Base-by-base conservation (phyloP, 1,140 invertebrate genomes). In the Saccostrea echinata region DNA sequence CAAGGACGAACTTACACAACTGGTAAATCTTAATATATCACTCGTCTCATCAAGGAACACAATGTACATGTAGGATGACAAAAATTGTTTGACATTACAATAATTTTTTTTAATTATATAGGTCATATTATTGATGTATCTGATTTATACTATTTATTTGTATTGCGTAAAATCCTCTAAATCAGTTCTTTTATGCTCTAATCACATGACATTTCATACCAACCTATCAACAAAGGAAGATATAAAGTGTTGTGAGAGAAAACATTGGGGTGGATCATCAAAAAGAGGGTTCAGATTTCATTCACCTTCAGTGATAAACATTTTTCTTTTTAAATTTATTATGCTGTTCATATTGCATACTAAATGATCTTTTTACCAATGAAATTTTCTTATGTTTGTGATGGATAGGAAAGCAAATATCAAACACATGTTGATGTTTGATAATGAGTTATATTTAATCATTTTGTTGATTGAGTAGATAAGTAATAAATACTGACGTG, bases 181-280 rank as follows among this genome's bases (percentile, higher is more conserved):
- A 43, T 43, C 4, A 6, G 4, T 43, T 43, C 43, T 57, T 57
- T 57, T 6, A 57, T 57, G 13, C 4, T 57, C 3, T 57, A 84
- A 35, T 33, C 21, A 87, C 93, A 95, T 95, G 95, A 96, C 94
- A 95, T 97, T 97, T 95, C 98, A 97, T 95, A 97, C 97, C 92
- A 97, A 97, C 93, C 95, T n/a, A 95, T 95, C 91, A 98, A 98
- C 93, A 98, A 98, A 94, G 97, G 97, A 81, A 96, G 98, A 94
- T 99, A 99, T 95, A 99, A 99, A 96, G 98, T 89, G 21, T 76
- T 86, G 57, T 86, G 12, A 81, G 18, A 80, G 16, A 30, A 30
- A n/a, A 18, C 24, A 21, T 4, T 2, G 55, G 16, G 18, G n/a
- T n/a, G 18, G 18, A 61, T 21, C 21, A 16, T 13, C 0, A 57